These are phyloP conservation scores for Ochotona curzoniae DNA, from an alignment of 2,113 vertebrate species.

Conservation along the genomic window DNA sequence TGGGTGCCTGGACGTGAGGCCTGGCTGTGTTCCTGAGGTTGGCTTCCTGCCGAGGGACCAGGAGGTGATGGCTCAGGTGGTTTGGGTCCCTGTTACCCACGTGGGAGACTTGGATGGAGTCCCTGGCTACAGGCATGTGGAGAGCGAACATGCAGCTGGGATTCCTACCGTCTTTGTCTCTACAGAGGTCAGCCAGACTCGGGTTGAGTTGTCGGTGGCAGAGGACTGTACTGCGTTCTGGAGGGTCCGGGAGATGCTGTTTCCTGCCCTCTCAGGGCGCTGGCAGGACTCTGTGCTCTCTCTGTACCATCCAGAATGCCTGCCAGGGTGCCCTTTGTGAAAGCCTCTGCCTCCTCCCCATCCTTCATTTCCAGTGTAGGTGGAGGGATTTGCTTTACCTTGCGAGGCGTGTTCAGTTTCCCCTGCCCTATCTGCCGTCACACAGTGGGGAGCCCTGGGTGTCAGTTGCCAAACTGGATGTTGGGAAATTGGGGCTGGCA, in stretches of 20 bases:
- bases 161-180: too few species aligned
- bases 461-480: background rate
- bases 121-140: too few species aligned
- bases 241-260: background rate
- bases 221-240: background rate
- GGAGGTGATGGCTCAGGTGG: too few species aligned
- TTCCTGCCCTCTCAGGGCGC: background rate
- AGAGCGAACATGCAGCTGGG: too few species aligned
- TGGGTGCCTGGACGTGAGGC: too few species aligned
- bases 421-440: rapidly evolving
- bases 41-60: too few species aligned
- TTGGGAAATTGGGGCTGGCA: background rate
- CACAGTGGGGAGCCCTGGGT: background rate
- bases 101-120: too few species aligned
- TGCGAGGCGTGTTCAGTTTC: background rate
- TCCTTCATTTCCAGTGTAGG: background rate
- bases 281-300: background rate
- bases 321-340: background rate
- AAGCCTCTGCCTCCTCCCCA: background rate
- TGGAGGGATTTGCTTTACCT: background rate
- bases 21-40: too few species aligned
- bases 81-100: too few species aligned
- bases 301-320: background rate
- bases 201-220: background rate
- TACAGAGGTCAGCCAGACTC: background rate